Conservation (phyloP, 2,113 vertebrate genomes). For the Phalacrocorax brasilianus region DNA sequence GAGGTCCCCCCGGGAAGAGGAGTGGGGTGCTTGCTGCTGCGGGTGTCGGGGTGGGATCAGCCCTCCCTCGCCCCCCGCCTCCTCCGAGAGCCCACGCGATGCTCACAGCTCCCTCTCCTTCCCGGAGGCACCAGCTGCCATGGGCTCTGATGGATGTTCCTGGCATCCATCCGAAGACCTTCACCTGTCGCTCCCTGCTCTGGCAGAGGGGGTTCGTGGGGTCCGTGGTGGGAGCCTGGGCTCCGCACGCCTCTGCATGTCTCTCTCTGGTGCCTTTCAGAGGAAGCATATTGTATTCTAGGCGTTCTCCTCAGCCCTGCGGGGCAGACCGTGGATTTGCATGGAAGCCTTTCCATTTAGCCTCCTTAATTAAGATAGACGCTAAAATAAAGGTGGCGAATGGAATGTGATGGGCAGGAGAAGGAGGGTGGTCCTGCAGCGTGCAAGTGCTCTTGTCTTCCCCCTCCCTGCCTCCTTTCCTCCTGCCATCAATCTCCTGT, state of each 20-base stretch:
- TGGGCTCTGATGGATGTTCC: not conserved
- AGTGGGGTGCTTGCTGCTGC: rapidly evolving
- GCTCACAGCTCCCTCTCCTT: not conserved
- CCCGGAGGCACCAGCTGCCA: not conserved
- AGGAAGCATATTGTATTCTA: not conserved
- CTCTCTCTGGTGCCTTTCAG: slow-evolving; percentile 21
- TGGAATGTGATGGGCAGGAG: not conserved
- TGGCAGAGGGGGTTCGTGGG: not conserved
- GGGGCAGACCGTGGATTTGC: slow-evolving; percentile 5
- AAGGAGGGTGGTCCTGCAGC: not conserved
- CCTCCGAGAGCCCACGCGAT: not conserved
- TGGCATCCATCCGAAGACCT: not conserved
- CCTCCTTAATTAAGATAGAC: slow-evolving; percentile 40
- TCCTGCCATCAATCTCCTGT: not conserved
- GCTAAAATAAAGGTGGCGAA: not conserved
- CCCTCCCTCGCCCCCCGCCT: not conserved
- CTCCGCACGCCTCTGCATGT: not conserved
- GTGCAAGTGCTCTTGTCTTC: not conserved
- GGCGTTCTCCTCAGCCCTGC: not conserved
- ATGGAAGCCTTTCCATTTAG: not conserved
- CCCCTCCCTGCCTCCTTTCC: not conserved
- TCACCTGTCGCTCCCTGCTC: not conserved
- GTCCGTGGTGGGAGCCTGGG: rapidly evolving
- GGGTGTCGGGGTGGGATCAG: rapidly evolving
- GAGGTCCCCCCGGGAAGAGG: not conserved